Evolutionary conservation across 1,140 invertebrate species (phyloP).

Genomic region (Glossosoma conforme): DNA sequence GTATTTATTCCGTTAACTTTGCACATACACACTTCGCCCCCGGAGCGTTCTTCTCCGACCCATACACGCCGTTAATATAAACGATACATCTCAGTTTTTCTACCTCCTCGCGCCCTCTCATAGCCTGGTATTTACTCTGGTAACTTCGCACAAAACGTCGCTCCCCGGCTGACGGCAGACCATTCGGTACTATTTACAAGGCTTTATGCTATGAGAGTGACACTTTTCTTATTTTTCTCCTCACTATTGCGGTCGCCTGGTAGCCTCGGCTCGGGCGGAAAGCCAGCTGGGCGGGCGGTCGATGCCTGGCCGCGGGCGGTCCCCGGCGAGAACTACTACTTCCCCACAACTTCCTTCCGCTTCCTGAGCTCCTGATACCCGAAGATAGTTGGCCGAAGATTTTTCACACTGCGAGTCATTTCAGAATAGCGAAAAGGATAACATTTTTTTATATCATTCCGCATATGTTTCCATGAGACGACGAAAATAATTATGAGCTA

Average conservation of each 20-base stretch:
- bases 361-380: conserved; percentile 1
- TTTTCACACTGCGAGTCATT: no score
- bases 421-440: no score
- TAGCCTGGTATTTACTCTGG: conserved; percentile 10
- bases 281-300: not conserved
- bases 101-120: not conserved
- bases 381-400: no score
- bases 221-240: not conserved
- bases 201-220: no score
- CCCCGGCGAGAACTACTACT: conserved; percentile 6
- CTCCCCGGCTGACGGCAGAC: not conserved
- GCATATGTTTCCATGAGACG: no score
- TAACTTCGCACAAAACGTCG: not conserved
- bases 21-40: no score
- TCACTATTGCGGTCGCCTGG: not conserved
- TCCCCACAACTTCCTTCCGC: conserved; percentile 10
- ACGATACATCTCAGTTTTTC: no score
- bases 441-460: no score
- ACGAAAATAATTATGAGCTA: no score
- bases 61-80: no score
- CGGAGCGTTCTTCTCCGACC: no score
- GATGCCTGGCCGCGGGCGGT: conserved; percentile 10
- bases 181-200: not conserved
- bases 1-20: no score
- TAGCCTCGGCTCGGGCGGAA: conserved; percentile 1